Evolutionary conservation across 2,888 invertebrate genomes (phyloP).

Genomic region (Xestia c-nigrum): DNA sequence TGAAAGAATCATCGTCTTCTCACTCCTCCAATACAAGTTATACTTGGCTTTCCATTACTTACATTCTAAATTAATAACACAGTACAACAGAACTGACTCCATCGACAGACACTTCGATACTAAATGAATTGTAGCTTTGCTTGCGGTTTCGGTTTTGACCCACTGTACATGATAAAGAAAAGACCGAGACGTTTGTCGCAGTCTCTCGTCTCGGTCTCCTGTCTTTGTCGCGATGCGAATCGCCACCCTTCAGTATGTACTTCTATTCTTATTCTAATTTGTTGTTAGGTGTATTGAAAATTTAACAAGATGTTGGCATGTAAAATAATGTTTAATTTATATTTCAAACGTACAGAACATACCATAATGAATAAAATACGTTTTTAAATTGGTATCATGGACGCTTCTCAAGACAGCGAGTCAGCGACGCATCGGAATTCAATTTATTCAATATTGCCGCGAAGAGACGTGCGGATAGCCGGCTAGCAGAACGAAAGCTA

Average conservation of each 20-base stretch:
- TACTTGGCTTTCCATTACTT: too few relatives aligned
- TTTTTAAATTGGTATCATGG: conserved; percentile 73
- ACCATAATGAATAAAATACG: conserved; percentile 61
- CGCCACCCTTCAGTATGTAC: neutral
- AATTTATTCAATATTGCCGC: conserved; percentile 77
- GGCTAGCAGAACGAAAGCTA: conserved; percentile 41
- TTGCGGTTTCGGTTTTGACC: too few relatives aligned
- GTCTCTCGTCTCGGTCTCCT: too few relatives aligned
- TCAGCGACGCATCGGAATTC: conserved; percentile 75
- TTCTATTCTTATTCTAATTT: neutral
- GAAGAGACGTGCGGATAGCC: conserved; percentile 66
- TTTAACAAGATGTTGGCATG: neutral
- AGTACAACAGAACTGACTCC: too few relatives aligned
- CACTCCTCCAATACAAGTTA: too few relatives aligned
- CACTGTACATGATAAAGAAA: too few relatives aligned
- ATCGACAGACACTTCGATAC: too few relatives aligned
- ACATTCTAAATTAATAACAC: too few relatives aligned
- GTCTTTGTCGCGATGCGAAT: too few relatives aligned
- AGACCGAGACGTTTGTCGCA: too few relatives aligned
- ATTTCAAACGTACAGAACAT: conserved; percentile 15
- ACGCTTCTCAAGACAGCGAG: conserved; percentile 66
- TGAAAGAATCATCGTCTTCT: too few relatives aligned
- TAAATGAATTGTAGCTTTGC: too few relatives aligned
- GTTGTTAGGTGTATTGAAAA: neutral
- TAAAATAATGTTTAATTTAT: conserved; percentile 3